Conservation (phyloP, 2,888 invertebrate genomes). For the Anagyrus pseudococci region DNA sequence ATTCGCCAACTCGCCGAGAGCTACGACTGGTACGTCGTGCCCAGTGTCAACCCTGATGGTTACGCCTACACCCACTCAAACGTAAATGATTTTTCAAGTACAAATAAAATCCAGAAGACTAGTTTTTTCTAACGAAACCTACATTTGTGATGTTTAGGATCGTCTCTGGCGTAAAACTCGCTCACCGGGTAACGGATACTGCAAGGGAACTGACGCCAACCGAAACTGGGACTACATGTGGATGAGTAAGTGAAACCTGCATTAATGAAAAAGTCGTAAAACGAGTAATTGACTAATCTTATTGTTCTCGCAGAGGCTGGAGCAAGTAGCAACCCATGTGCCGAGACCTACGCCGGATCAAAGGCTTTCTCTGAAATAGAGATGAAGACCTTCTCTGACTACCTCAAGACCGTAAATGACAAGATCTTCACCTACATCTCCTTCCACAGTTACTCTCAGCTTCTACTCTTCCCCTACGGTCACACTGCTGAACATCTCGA, state of each 20-base stretch:
- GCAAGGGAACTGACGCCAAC: too few species aligned
- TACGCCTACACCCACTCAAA: too few species aligned
- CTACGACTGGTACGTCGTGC: conserved; percentile 78
- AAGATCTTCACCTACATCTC: conserved; percentile 71
- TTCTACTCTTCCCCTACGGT: conserved; percentile 75
- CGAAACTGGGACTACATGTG: conserved; percentile 75
- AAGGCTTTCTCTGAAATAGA: conserved; percentile 76
- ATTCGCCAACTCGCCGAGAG: conserved; percentile 65
- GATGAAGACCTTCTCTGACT: conserved; percentile 65
- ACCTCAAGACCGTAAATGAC: conserved; percentile 63
- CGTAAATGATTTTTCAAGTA: too few species aligned
- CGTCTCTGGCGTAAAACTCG: too few species aligned
- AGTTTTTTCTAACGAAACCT: too few species aligned
- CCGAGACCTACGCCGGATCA: conserved; percentile 72
- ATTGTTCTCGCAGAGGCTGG: conserved; percentile 61
- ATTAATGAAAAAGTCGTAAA: neutral
- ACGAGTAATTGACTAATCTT: neutral
- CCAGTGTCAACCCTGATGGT: conserved; percentile 81
- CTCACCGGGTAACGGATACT: too few species aligned
- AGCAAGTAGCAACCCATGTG: conserved; percentile 67
- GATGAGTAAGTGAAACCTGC: conserved; percentile 62
- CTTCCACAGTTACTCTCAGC: conserved; percentile 78
- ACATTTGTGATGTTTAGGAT: too few species aligned
- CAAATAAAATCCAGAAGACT: too few species aligned
- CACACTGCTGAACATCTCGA: conserved; percentile 67